Percentiles rank a stretch among this genome's conserved stretches.
Conservation (phyloP, 2,888 invertebrate species). For the Molorchus minor region DNA sequence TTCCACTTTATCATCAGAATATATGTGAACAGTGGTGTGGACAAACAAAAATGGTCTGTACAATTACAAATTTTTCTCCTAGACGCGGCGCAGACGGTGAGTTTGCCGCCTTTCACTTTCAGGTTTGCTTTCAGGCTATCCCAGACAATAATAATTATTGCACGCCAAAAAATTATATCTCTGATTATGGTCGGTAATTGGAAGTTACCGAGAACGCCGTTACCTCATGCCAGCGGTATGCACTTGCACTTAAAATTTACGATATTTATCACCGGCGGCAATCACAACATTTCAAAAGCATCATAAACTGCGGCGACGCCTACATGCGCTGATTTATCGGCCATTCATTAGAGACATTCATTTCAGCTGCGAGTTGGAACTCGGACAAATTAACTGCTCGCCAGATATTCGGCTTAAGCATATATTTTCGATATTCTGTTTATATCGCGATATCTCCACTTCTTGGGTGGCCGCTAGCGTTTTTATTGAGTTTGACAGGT, state of each 20-base stretch:
- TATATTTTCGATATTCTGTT: constrained; percentile 26
- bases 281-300: constrained; percentile 52
- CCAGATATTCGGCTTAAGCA: constrained; percentile 29
- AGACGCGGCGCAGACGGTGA: no score
- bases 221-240: background rate
- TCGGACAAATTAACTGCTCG: constrained; percentile 19
- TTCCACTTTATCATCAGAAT: no score
- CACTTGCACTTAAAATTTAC: constrained; percentile 43
- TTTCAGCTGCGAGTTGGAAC: constrained; percentile 36
- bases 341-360: constrained; percentile 51
- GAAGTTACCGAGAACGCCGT: background rate
- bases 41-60: no score
- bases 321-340: constrained; percentile 52
- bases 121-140: no score
- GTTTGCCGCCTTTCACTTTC: no score
- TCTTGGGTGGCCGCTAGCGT: constrained; percentile 16
- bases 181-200: no score
- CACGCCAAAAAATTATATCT: no score
- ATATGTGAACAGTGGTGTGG: no score
- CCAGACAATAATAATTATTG: no score
- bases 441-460: background rate
- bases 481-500: no score
- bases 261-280: constrained; percentile 50
- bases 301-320: constrained; percentile 51
- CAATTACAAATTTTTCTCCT: no score